Conservation (phyloP, 2,797 vertebrate species). For the Acomys russatus region DNA sequence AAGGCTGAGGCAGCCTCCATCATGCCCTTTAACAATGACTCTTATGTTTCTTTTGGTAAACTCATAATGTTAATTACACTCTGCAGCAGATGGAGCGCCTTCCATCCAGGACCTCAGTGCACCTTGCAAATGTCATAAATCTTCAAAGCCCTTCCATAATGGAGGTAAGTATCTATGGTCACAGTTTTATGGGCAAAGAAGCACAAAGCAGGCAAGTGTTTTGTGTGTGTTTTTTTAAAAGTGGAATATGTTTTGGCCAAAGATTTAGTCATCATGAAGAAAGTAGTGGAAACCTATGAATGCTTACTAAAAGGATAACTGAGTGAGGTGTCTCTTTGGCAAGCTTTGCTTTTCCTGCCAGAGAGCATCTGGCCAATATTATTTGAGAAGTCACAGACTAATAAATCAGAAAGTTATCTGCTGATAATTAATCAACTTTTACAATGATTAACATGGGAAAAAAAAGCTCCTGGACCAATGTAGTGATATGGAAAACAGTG, state of each 20-base stretch:
- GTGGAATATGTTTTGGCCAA: constrained; percentile 59
- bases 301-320: constrained; percentile 49
- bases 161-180: constrained; percentile 64
- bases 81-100: constrained; percentile 73
- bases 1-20: constrained; percentile 71
- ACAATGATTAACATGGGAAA: constrained; percentile 6
- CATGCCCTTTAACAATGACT: constrained; percentile 81
- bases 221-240: constrained; percentile 48
- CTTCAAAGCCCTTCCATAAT: constrained; percentile 77
- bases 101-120: constrained; percentile 71
- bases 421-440: constrained; percentile 42
- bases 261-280: constrained; percentile 67
- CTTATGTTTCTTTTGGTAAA: constrained; percentile 83
- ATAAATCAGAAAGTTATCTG: constrained; percentile 32
- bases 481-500: constrained; percentile 5
- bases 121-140: constrained; percentile 77
- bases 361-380: not conserved
- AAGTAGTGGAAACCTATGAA: constrained; percentile 33
- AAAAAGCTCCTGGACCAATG: not conserved
- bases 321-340: constrained; percentile 29
- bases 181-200: constrained; percentile 73
- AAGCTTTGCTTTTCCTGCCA: constrained; percentile 41
- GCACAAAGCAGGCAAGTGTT: constrained; percentile 58
- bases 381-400: constrained; percentile 1
- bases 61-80: constrained; percentile 84